A percentile compares a stretch with the other conserved stretches of the same genome.
phyloP scores from a whole-genome alignment of 2,888 invertebrate species.

The Xestia xanthographa region DNA sequence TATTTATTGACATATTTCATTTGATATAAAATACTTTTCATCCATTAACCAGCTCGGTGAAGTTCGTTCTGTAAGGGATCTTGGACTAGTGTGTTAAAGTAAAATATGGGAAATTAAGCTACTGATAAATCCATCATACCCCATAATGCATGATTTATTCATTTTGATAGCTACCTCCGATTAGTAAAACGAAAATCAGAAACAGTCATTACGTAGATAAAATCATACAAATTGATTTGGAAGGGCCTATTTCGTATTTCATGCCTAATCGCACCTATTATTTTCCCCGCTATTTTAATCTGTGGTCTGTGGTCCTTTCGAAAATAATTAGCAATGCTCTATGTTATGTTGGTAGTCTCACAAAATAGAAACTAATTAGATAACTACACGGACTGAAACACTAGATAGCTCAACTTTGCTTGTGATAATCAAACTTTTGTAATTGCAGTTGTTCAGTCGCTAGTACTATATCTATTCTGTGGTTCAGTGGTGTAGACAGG shows the following conservation, averaged over 20 bases:
- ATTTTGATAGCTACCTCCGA: slow-evolving; percentile 29
- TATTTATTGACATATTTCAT: no score
- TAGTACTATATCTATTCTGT: no score
- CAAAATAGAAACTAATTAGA: slow-evolving; percentile 63
- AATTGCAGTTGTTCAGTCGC: slow-evolving; percentile 71
- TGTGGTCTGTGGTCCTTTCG: slow-evolving; percentile 3
- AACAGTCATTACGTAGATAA: slow-evolving; percentile 16
- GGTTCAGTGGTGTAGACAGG: slow-evolving; percentile 51
- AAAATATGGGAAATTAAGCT: slow-evolving; percentile 25
- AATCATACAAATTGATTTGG: slow-evolving; percentile 27
- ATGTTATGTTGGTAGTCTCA: slow-evolving; percentile 26
- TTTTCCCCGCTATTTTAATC: background rate
- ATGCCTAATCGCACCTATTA: background rate
- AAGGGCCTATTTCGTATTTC: background rate
- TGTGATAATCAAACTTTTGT: slow-evolving; percentile 71
- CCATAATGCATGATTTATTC: slow-evolving; percentile 11
- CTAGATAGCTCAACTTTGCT: slow-evolving; percentile 67
- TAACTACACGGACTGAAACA: slow-evolving; percentile 56
- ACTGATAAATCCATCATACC: slow-evolving; percentile 16
- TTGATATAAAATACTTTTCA: no score
- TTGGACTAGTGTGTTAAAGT: no score
- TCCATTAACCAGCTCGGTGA: no score
- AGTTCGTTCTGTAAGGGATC: no score
- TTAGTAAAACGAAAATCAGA: slow-evolving; percentile 14
- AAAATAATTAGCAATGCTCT: slow-evolving; percentile 25